These are phyloP conservation scores for Crotalus helleri DNA, from an alignment of 2,113 vertebrate genomes.

Conservation along the genomic window DNA sequence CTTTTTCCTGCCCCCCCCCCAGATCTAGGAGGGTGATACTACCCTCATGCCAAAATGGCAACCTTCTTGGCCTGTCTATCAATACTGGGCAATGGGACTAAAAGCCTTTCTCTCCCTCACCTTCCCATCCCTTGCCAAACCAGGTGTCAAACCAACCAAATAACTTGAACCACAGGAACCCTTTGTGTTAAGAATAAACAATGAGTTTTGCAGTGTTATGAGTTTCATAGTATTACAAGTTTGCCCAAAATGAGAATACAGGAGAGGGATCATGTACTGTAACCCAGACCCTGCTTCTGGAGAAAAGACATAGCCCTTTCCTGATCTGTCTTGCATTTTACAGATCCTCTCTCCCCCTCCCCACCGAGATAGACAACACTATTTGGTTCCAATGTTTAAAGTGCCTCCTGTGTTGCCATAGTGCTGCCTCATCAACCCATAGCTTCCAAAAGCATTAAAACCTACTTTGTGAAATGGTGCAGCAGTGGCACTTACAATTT, in stretches of 20 bases:
- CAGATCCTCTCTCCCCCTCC: neutral
- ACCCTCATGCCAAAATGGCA: neutral
- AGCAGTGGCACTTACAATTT: neutral
- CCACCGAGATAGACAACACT: neutral
- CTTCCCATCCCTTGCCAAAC: neutral
- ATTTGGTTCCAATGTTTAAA: neutral
- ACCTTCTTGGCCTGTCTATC: neutral
- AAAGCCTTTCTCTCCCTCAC: neutral
- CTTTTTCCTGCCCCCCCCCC: no score
- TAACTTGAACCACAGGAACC: neutral
- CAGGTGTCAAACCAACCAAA: neutral
- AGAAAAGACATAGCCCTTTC: neutral
- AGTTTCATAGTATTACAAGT: slow-evolving; percentile 1
- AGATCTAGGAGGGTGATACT: neutral
- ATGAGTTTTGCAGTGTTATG: neutral
- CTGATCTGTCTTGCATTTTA: neutral
- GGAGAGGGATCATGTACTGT: neutral
- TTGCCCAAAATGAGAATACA: neutral
- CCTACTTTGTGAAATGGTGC: neutral
- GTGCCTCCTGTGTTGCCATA: neutral
- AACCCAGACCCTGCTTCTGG: neutral
- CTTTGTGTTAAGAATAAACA: neutral
- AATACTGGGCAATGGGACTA: neutral
- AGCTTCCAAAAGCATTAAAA: neutral
- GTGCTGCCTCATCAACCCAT: neutral